phyloP scores from a whole-genome alignment of 1,140 invertebrate species.

The Neodiprion fabricii region DNA sequence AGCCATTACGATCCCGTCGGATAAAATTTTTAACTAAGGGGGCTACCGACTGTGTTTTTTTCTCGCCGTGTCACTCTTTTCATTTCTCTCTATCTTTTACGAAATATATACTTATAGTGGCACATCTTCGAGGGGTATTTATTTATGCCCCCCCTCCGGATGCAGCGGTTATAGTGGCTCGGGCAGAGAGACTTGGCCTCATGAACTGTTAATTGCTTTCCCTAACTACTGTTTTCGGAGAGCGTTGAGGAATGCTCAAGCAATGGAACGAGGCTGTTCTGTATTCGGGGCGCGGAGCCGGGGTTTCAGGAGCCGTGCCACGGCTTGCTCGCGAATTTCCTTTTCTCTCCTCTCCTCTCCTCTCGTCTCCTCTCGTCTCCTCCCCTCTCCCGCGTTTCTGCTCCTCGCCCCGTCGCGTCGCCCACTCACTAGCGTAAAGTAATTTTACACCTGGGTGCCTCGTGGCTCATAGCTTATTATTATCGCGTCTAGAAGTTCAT shows the following conservation, averaged over 20 bases:
- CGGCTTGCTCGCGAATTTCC: not conserved
- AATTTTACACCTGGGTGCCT: slow-evolving; percentile 19
- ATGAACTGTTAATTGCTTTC: slow-evolving; percentile 5
- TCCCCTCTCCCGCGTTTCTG: not conserved
- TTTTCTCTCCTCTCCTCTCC: not conserved
- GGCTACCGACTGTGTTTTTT: no score
- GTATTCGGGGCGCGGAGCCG: not conserved
- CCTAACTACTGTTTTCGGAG: not conserved
- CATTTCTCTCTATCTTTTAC: no score
- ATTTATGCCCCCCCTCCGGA: not conserved
- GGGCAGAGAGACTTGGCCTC: not conserved
- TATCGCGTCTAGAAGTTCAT: slow-evolving; percentile 18
- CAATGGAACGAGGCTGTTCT: not conserved
- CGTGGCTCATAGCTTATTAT: slow-evolving; percentile 26
- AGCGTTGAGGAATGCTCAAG: not conserved
- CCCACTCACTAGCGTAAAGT: slow-evolving; percentile 15
- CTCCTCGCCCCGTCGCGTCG: not conserved
- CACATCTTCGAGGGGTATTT: no score
- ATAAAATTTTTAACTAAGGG: slow-evolving; percentile 52
- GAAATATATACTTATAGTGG: no score
- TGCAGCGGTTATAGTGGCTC: not conserved
- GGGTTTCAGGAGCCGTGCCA: not conserved
- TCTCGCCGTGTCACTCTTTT: no score
- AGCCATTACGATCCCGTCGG: slow-evolving; percentile 37
- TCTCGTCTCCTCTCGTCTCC: not conserved